Percentiles rank a stretch among this genome's conserved stretches.
These are phyloP conservation scores for Tuta absoluta DNA, from an alignment of 2,888 invertebrate species.

Conservation along the genomic window DNA sequence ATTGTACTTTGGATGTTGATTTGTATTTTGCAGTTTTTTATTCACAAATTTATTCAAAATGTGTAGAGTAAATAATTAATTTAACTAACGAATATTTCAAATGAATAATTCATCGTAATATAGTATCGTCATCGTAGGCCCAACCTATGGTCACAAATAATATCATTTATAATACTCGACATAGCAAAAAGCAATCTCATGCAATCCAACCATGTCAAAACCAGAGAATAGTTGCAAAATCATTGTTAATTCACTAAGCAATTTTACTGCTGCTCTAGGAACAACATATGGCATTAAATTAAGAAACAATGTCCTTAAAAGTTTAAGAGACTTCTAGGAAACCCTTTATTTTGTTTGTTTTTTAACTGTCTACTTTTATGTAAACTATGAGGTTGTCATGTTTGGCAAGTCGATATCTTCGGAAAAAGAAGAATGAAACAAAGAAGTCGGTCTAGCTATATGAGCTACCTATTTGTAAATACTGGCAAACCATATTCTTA, in stretches of 20 bases:
- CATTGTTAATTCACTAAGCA: background rate
- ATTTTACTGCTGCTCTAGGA: background rate
- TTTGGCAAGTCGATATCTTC: too few relatives aligned
- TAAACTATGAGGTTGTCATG: too few relatives aligned
- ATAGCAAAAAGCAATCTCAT: background rate
- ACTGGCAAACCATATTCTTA: background rate
- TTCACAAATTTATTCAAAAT: background rate
- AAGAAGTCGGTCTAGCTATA: too few relatives aligned
- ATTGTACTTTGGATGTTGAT: slow-evolving; percentile 17
- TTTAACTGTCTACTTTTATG: too few relatives aligned
- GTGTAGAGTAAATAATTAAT: background rate
- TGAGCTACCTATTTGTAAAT: too few relatives aligned
- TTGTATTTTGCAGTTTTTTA: background rate
- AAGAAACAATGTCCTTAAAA: background rate
- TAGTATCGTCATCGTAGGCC: too few relatives aligned
- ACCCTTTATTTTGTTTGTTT: too few relatives aligned
- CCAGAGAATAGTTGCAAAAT: background rate
- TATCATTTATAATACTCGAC: background rate
- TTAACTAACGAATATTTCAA: too few relatives aligned
- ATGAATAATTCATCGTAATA: too few relatives aligned
- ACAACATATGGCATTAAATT: background rate
- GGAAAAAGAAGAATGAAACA: too few relatives aligned
- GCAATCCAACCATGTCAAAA: slow-evolving; percentile 2
- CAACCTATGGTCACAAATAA: too few relatives aligned
- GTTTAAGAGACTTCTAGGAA: background rate